Conservation (phyloP, 2,797 vertebrate species). For the Cirrhinus mrigala region DNA sequence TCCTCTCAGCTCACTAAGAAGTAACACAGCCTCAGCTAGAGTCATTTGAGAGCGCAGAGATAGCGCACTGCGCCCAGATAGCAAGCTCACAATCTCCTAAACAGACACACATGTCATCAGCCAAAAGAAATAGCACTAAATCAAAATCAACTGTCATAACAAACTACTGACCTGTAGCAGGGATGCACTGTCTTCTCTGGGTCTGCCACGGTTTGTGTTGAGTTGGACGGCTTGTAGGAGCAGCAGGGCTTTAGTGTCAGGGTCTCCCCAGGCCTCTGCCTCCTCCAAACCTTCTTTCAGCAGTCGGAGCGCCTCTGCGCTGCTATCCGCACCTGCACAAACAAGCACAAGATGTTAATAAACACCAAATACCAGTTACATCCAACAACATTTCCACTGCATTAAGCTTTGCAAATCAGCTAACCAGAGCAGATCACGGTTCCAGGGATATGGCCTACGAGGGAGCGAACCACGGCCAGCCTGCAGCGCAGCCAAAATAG, state of each 20-base stretch:
- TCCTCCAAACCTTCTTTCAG: conserved; percentile 84
- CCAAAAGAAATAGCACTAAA: conserved; percentile 14
- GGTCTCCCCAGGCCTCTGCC: conserved; percentile 81
- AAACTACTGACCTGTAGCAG: conserved; percentile 69
- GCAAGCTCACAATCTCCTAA: conserved; percentile 74
- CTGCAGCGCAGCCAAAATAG: conserved; percentile 88
- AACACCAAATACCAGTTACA: not conserved
- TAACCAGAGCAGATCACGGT: conserved; percentile 70
- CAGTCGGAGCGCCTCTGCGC: conserved; percentile 74
- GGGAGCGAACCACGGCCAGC: conserved; percentile 75
- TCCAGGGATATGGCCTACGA: conserved; percentile 75
- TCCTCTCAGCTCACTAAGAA: conserved; percentile 71
- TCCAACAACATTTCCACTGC: not conserved
- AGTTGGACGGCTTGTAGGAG: conserved; percentile 84
- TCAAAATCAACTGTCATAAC: not conserved
- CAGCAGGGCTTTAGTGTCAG: conserved; percentile 83
- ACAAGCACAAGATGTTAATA: conserved; percentile 11
- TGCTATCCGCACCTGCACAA: conserved; percentile 78
- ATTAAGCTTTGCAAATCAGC: conserved; percentile 3
- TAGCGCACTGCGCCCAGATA: conserved; percentile 67
- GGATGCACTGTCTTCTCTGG: conserved; percentile 59
- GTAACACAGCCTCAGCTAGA: conserved; percentile 70
- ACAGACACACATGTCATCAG: conserved; percentile 43
- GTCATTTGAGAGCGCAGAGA: conserved; percentile 68
- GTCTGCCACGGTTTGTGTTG: conserved; percentile 78